Conservation (phyloP, 2,888 invertebrate genomes). For the Pyrgus malvae region DNA sequence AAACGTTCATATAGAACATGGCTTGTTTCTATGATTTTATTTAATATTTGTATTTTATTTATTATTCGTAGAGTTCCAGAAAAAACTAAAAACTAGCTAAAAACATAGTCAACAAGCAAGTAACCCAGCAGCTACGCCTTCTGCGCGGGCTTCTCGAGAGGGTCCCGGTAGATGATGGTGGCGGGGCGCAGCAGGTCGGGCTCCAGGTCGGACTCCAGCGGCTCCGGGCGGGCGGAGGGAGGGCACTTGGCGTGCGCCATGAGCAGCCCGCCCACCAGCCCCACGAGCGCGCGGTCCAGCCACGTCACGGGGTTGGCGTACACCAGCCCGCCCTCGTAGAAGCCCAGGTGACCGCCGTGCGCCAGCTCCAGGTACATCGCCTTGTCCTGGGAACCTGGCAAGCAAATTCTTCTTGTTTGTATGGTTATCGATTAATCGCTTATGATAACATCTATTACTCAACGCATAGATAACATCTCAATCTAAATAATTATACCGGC, state of each 20-base stretch:
- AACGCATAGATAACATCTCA: too few relatives aligned
- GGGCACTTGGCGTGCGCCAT: conserved; percentile 79
- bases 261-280: conserved; percentile 88
- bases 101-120: not conserved
- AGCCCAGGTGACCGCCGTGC: conserved; percentile 97
- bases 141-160: conserved; percentile 53
- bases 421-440: not conserved
- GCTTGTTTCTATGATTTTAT: too few relatives aligned
- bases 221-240: conserved; percentile 44
- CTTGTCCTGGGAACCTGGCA: conserved; percentile 85
- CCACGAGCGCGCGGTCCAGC: conserved; percentile 94
- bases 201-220: conserved; percentile 50
- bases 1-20: too few relatives aligned
- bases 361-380: conserved; percentile 90
- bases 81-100: not conserved
- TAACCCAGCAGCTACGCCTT: conserved; percentile 17
- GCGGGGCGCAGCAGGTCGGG: conserved; percentile 69
- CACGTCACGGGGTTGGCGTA: conserved; percentile 96
- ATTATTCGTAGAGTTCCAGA: not conserved
- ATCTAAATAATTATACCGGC: too few relatives aligned
- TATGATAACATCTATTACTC: too few relatives aligned
- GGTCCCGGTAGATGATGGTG: conserved; percentile 68
- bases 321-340: conserved; percentile 94
- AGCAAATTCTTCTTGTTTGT: conserved; percentile 19
- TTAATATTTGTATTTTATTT: too few relatives aligned